phyloP scores from a whole-genome alignment of 37 sponge, comb jelly and placozoan genomes.

The Eunapius fragilis region DNA sequence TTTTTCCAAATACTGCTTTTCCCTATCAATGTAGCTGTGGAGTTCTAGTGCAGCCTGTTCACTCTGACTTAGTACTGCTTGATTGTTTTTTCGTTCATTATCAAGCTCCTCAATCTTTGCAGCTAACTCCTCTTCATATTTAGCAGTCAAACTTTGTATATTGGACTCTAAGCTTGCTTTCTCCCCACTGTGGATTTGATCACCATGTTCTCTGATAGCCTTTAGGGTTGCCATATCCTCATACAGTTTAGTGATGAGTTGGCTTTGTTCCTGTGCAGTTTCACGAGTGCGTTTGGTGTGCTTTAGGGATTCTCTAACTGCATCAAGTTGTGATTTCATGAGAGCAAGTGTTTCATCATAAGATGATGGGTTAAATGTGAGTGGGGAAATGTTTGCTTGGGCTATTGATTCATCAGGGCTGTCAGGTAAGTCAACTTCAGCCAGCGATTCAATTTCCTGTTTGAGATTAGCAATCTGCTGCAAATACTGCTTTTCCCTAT shows the following conservation, averaged over 20 bases:
- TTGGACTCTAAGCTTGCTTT: neutral
- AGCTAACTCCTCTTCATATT: neutral
- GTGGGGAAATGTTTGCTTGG: neutral
- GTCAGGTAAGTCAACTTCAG: neutral
- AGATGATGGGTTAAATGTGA: neutral
- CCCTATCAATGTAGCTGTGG: neutral
- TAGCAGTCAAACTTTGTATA: neutral
- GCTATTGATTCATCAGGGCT: neutral
- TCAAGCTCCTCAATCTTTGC: neutral
- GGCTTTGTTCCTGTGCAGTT: neutral
- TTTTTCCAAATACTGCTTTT: neutral
- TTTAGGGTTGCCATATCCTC: neutral
- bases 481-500: neutral
- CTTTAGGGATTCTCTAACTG: conserved; percentile 11
- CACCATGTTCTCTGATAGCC: neutral
- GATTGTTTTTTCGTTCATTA: neutral
- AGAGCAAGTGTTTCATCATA: conserved; percentile 36
- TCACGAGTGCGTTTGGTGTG: neutral
- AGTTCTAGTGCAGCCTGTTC: conserved; percentile 15
- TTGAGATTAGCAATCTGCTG: neutral
- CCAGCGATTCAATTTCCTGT: neutral
- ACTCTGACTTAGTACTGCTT: neutral
- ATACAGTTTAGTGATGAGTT: neutral
- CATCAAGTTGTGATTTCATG: conserved; percentile 59
- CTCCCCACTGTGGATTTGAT: neutral